Evolutionary conservation across 1,140 invertebrate species (phyloP), one percentile per base, ranked within the genome.

Genomic region (Lordiphosa mommai): DNA sequence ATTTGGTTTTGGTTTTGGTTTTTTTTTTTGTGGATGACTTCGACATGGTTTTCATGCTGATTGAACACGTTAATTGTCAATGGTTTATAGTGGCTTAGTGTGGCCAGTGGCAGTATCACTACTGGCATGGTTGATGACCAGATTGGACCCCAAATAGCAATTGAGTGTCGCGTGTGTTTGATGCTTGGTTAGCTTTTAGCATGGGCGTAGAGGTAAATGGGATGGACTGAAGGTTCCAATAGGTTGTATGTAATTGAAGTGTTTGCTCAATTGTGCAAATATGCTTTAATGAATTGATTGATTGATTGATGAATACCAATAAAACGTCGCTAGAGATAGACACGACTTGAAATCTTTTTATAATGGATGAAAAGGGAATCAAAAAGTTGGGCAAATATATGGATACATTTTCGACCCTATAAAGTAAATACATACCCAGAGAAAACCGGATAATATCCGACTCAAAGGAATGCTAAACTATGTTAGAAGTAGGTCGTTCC

Each of bases 11-110:
- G n/a, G n/a, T n/a, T n/a, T n/a, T n/a, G 30, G 40, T 32, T 47
- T 64, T 27, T 13, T 52, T 33, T 27, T 44, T 59, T 66, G 48
- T 55, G 56, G 84, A 79, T 87, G 73, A 72, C 84, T 80, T 87
- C 84, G 84, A 87, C 84, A 87, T 56, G 61, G 73, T 87, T 87
- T 87, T 85, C 85, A 87, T 61, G 84, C 56, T 68, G 63, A 76
- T 87, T 76, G 73, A 72, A 36, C 86, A 72, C 52, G 52, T 57
- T 87, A 87, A 87, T 87, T 87, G 72, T 51, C 38, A 20, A 14
- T 37, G 37, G 38, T 41, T 16, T n/a, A n/a, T 29, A 10, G 56
- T 27, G 32, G 32, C 40, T 38, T 13, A 27, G 32, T 27, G 52
- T 61, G 41, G 56, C 47, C 13, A 38, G 46, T 64, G 32, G 27